phyloP scores from a whole-genome alignment of 1,140 invertebrate genomes.

The Drosophila sp. region DNA sequence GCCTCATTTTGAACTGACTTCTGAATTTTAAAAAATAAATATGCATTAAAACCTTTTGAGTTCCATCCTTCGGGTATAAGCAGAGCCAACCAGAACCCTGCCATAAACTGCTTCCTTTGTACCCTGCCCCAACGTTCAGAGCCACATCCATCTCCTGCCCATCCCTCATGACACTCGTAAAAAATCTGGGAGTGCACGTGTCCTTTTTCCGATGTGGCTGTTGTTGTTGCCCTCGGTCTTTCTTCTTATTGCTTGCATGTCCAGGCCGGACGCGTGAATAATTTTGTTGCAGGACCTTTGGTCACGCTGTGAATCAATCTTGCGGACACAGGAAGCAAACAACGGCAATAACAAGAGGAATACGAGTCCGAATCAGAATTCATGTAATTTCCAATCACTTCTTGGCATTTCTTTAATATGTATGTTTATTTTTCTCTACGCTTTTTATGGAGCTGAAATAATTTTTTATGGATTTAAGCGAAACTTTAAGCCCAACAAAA shows the following conservation, averaged over 20 bases:
- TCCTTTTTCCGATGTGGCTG: slow-evolving; percentile 36
- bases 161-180: slow-evolving; percentile 32
- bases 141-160: neutral
- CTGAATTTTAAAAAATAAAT: too few species aligned
- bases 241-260: slow-evolving; percentile 55
- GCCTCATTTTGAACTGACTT: too few species aligned
- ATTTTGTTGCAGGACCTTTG: slow-evolving; percentile 75
- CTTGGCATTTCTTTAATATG: slow-evolving; percentile 43
- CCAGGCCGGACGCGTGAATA: slow-evolving; percentile 71
- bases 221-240: slow-evolving; percentile 38
- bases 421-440: neutral
- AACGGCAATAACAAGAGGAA: slow-evolving; percentile 19
- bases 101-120: slow-evolving; percentile 29
- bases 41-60: neutral
- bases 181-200: slow-evolving; percentile 59
- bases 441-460: slow-evolving; percentile 48
- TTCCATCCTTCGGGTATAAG: neutral
- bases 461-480: slow-evolving; percentile 37
- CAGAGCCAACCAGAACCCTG: neutral
- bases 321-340: slow-evolving; percentile 69
- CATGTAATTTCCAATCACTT: slow-evolving; percentile 60
- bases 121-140: neutral
- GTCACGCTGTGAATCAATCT: slow-evolving; percentile 82
- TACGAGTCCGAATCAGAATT: slow-evolving; percentile 29
- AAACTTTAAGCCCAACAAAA: slow-evolving; percentile 53